These are phyloP conservation scores for Vidua macroura DNA, from an alignment of 2,113 vertebrate species.

Conservation along the genomic window DNA sequence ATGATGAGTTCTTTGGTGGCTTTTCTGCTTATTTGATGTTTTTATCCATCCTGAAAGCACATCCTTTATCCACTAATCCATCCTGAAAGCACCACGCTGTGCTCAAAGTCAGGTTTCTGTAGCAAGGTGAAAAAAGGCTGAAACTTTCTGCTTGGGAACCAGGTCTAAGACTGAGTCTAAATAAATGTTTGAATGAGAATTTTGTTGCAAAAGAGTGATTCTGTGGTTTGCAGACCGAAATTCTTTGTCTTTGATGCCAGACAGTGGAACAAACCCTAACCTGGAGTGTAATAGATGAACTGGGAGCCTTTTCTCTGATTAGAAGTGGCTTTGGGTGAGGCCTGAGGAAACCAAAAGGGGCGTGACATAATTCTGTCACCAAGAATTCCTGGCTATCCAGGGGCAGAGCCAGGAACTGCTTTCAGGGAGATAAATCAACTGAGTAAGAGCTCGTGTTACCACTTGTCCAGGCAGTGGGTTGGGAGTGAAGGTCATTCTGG, in stretches of 20 bases:
- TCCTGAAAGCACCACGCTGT: neutral
- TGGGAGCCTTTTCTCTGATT: neutral
- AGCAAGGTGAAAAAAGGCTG: neutral
- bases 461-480: neutral
- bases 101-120: neutral
- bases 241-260: neutral
- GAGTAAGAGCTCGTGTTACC: neutral
- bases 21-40: neutral
- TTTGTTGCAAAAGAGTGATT: neutral
- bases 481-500: neutral
- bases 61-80: neutral
- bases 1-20: neutral
- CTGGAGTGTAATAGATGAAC: neutral
- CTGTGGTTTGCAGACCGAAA: neutral
- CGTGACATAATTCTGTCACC: neutral
- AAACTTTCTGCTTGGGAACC: neutral
- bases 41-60: neutral
- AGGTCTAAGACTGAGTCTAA: neutral
- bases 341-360: neutral
- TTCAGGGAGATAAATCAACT: neutral
- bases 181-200: neutral
- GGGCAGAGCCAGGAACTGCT: neutral
- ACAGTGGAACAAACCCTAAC: neutral
- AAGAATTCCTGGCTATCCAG: conserved; percentile 7
- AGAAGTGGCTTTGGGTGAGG: neutral